Conservation (phyloP, 2,113 vertebrate species). For the Scalopus aquaticus region DNA sequence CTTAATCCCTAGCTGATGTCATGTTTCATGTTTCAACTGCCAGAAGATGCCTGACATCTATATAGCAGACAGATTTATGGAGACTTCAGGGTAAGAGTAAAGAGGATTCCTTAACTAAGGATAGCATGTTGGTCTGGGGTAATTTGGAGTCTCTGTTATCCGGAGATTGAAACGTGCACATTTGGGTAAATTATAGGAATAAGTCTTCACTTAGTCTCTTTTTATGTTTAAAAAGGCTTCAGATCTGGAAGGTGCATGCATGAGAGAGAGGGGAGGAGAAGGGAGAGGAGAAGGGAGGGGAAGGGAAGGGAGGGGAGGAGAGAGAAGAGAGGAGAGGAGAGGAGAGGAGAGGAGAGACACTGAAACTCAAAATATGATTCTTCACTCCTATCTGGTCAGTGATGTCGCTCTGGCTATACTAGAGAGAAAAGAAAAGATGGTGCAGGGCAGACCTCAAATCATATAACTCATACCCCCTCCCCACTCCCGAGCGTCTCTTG, state of each 20-base stretch:
- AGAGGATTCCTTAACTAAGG: constrained; percentile 68
- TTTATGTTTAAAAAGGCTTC: constrained; percentile 52
- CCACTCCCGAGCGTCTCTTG: neutral
- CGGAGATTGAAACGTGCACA: constrained; percentile 30
- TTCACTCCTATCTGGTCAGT: constrained; percentile 45
- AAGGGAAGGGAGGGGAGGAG: too few species aligned
- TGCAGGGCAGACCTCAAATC: constrained; percentile 44
- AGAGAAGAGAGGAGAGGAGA: too few species aligned
- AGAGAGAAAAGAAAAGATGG: constrained; percentile 3
- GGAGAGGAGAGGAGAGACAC: neutral
- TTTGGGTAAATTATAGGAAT: constrained; percentile 53
- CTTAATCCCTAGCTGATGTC: constrained; percentile 67
- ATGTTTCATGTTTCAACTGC: constrained; percentile 65
- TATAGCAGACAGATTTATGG: constrained; percentile 75
- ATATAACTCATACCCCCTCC: constrained; percentile 26
- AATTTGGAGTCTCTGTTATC: constrained; percentile 59
- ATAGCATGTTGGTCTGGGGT: constrained; percentile 38
- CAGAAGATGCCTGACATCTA: constrained; percentile 60
- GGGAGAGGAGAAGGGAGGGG: neutral
- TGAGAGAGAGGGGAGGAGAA: too few species aligned
- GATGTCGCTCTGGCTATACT: constrained; percentile 11
- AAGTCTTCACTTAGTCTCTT: constrained; percentile 34
- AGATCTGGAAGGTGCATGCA: neutral
- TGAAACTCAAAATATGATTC: neutral
- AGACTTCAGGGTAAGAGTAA: constrained; percentile 55